Percentiles rank a stretch among this genome's conserved stretches.
phyloP scores from a whole-genome alignment of 2,113 vertebrate genomes.

The Epinephelus cyanopodus region DNA sequence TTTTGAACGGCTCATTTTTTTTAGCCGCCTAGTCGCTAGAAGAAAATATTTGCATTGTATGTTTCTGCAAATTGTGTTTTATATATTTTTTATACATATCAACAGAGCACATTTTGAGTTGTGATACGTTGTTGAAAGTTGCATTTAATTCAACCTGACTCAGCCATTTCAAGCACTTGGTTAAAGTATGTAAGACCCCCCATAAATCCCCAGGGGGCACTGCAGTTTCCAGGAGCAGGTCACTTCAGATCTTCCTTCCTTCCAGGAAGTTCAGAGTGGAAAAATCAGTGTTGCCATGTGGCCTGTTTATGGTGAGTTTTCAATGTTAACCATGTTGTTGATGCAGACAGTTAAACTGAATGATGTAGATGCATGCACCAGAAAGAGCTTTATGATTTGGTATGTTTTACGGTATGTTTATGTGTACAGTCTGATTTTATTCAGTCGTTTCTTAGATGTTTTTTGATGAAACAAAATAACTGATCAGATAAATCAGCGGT shows the following conservation, averaged over 20 bases:
- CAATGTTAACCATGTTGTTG: background rate
- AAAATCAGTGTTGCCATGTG: background rate
- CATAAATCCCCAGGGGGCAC: background rate
- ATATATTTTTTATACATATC: too few relatives aligned
- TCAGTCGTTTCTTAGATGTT: background rate
- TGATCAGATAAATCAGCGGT: too few relatives aligned
- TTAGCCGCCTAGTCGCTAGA: too few relatives aligned
- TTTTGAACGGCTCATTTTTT: too few relatives aligned
- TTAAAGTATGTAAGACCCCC: background rate
- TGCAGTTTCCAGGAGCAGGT: background rate
- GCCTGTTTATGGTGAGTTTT: slow-evolving; percentile 1
- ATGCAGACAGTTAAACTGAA: background rate
- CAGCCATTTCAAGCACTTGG: background rate
- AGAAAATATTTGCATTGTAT: too few relatives aligned
- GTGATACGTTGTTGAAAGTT: too few relatives aligned
- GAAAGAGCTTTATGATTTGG: too few relatives aligned
- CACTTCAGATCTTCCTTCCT: background rate
- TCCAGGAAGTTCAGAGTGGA: background rate
- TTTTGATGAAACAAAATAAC: background rate
- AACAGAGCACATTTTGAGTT: too few relatives aligned
- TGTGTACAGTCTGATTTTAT: background rate
- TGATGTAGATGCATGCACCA: background rate
- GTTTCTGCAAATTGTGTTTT: too few relatives aligned
- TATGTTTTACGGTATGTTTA: background rate
- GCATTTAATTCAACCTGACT: too few relatives aligned